Percentiles rank a stretch among this genome's conserved stretches.
Evolutionary conservation across 2,888 invertebrate genomes (phyloP).

Genomic region (Hanleya hanleyi): DNA sequence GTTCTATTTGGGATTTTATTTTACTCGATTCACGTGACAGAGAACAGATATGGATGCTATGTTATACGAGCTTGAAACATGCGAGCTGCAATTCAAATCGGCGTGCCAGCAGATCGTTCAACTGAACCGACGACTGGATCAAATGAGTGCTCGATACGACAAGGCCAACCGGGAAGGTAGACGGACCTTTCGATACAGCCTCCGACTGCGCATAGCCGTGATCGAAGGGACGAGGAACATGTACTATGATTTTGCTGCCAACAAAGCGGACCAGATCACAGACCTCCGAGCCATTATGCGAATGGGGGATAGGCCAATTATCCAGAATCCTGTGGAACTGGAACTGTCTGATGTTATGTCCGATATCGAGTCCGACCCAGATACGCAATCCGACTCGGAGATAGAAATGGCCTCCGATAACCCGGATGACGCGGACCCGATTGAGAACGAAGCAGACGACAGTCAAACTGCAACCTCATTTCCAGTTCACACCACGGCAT

Average conservation of each 20-base stretch:
- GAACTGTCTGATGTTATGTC: not conserved
- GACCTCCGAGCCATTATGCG: slow-evolving; percentile 35
- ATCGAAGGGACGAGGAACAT: slow-evolving; percentile 58
- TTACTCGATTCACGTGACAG: too few relatives aligned
- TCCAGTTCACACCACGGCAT: too few relatives aligned
- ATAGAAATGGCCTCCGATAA: not conserved
- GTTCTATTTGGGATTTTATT: too few relatives aligned
- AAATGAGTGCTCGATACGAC: slow-evolving; percentile 51
- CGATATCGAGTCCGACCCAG: not conserved
- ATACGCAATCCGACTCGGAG: not conserved
- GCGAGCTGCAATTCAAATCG: slow-evolving; percentile 44
- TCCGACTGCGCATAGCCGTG: slow-evolving; percentile 53
- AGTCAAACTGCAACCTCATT: too few relatives aligned
- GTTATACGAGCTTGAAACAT: not conserved
- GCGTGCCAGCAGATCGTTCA: slow-evolving; percentile 58
- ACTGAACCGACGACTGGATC: slow-evolving; percentile 48
- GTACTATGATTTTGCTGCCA: slow-evolving; percentile 57
- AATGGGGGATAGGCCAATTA: not conserved
- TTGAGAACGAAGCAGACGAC: too few relatives aligned
- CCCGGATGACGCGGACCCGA: not conserved
- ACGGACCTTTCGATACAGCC: slow-evolving; percentile 54
- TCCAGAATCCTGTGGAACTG: not conserved
- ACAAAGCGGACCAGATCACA: slow-evolving; percentile 51
- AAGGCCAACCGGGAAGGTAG: slow-evolving; percentile 44
- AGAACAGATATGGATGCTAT: not conserved